Conservation (phyloP, 2,797 vertebrate genomes). For the Bradypodion pumilum region DNA sequence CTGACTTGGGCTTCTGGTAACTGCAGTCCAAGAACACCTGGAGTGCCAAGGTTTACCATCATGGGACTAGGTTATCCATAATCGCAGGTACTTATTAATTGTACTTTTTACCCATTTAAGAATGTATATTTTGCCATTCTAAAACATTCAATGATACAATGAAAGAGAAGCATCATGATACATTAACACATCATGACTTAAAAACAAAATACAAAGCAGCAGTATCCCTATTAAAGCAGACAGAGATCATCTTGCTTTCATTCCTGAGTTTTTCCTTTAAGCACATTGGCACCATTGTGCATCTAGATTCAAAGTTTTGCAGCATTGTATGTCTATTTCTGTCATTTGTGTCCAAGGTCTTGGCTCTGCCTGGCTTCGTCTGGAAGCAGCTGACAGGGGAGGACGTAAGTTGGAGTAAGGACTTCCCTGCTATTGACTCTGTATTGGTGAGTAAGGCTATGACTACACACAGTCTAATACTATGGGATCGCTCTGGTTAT, state of each 20-base stretch:
- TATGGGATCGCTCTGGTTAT: no score
- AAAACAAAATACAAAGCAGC: neutral
- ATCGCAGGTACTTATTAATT: neutral
- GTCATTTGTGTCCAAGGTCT: constrained; percentile 77
- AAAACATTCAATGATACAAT: neutral
- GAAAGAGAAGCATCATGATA: neutral
- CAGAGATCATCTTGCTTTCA: neutral
- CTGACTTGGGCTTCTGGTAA: no score
- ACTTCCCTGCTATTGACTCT: constrained; percentile 94
- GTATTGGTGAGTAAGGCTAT: constrained; percentile 93
- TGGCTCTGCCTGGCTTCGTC: constrained; percentile 93
- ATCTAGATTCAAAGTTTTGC: neutral
- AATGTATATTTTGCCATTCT: neutral
- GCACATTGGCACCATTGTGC: neutral
- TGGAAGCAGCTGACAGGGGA: constrained; percentile 98
- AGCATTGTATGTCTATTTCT: neutral
- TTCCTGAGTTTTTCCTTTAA: neutral
- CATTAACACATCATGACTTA: neutral
- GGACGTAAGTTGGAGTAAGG: constrained; percentile 92
- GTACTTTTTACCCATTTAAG: neutral
- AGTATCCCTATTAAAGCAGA: neutral
- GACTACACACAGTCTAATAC: no score
- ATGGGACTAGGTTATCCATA: neutral
- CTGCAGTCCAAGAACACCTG: no score
- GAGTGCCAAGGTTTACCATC: no score